phyloP scores from a whole-genome alignment of 2,888 invertebrate genomes.

The Agrochola litura region DNA sequence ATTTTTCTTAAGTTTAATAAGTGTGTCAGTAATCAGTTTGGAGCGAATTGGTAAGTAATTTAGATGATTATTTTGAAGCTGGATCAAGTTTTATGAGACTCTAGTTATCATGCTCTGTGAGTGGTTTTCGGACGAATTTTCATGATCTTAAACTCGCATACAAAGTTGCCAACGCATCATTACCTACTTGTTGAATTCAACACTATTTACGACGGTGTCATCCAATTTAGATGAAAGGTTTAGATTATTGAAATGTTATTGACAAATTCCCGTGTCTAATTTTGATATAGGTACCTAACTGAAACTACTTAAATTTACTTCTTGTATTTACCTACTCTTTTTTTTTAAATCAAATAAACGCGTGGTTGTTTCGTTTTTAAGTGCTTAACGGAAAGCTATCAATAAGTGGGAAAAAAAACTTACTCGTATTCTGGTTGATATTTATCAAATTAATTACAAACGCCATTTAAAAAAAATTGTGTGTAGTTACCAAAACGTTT shows the following conservation, averaged over 20 bases:
- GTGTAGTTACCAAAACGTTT: not conserved
- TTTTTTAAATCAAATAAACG: not conserved
- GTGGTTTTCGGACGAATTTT: not conserved
- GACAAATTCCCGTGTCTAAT: not conserved
- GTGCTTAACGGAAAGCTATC: not conserved
- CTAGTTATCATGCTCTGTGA: not conserved
- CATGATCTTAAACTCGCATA: not conserved
- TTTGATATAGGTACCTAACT: not conserved
- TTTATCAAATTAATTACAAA: not conserved
- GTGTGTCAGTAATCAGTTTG: conserved; percentile 29
- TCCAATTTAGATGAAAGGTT: conserved; percentile 22
- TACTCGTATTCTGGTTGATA: not conserved
- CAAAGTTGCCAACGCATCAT: not conserved
- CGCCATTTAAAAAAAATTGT: not conserved
- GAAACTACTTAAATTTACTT: not conserved
- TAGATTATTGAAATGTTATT: conserved; percentile 2
- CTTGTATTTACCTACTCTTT: too few relatives aligned
- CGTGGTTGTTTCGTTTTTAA: not conserved
- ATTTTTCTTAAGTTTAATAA: not conserved
- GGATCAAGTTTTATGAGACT: not conserved
- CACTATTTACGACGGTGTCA: conserved; percentile 11
- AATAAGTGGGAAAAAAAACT: not conserved
- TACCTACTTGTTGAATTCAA: conserved; percentile 28
- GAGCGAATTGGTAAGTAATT: conserved; percentile 44
- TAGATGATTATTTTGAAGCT: not conserved